Conservation (phyloP, 2,113 vertebrate species). For the Pipa parva region DNA sequence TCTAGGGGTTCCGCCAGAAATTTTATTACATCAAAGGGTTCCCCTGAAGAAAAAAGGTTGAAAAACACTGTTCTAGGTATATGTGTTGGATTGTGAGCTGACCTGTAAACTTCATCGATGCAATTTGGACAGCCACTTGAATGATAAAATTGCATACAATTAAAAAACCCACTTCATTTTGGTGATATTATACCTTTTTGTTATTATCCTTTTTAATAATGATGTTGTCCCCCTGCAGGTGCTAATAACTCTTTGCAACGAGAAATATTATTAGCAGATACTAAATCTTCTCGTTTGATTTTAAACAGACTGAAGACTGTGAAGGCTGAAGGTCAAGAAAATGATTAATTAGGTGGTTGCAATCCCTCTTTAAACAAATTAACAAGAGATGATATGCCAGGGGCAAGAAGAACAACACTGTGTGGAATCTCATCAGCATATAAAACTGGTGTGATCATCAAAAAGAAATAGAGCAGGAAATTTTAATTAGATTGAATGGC, state of each 20-base stretch:
- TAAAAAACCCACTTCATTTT: too few relatives aligned
- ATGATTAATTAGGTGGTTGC: conserved; percentile 49
- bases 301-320: conserved; percentile 43
- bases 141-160: too few relatives aligned
- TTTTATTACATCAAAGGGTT: too few relatives aligned
- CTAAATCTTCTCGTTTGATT: conserved; percentile 42
- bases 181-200: too few relatives aligned
- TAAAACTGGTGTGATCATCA: conserved; percentile 47
- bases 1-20: too few relatives aligned
- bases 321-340: conserved; percentile 46
- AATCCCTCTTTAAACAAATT: conserved; percentile 49
- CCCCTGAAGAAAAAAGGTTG: too few relatives aligned
- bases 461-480: conserved; percentile 31
- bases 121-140: too few relatives aligned
- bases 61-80: too few relatives aligned
- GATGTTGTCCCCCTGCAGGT: conserved; percentile 1
- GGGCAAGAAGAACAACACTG: conserved; percentile 33
- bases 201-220: neutral
- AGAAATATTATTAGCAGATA: conserved; percentile 26
- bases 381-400: conserved; percentile 34
- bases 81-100: too few relatives aligned
- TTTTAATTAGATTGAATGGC: conserved; percentile 37
- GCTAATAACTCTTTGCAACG: conserved; percentile 22
- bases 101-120: too few relatives aligned
- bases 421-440: conserved; percentile 44